Evolutionary conservation across 2,888 invertebrate species (phyloP).

Genomic region (Shargacucullia verbasci): DNA sequence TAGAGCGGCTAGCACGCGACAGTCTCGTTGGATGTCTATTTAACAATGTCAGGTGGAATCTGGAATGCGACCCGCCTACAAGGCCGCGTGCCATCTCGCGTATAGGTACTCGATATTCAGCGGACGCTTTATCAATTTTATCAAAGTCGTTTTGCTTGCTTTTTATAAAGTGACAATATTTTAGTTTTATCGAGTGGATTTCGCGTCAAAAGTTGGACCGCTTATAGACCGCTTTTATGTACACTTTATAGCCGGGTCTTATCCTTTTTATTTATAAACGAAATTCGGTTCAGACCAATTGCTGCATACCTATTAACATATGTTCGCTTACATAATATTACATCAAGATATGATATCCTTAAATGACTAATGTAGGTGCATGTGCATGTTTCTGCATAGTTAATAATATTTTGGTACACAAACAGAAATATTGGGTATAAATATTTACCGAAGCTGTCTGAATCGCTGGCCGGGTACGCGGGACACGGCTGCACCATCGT

Average conservation of each 20-base stretch:
- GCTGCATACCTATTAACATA: no score
- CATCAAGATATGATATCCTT: conserved; percentile 6
- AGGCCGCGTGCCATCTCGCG: conserved; percentile 77
- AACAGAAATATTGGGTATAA: conserved; percentile 16
- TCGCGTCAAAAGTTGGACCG: conserved; percentile 15
- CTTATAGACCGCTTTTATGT: neutral
- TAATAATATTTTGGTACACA: neutral
- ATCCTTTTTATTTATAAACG: neutral
- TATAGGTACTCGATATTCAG: conserved; percentile 60
- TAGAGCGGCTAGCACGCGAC: conserved; percentile 59
- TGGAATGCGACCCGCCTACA: conserved; percentile 87
- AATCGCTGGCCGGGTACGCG: conserved; percentile 84
- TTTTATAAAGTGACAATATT: conserved; percentile 32
- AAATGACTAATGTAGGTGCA: neutral
- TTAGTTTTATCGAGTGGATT: conserved; percentile 22
- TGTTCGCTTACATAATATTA: no score
- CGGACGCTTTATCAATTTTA: conserved; percentile 52
- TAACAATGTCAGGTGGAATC: conserved; percentile 84
- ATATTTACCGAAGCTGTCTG: conserved; percentile 88
- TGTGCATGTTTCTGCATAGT: neutral
- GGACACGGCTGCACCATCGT: conserved; percentile 95
- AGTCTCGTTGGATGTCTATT: conserved; percentile 60
- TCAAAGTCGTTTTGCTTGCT: conserved; percentile 44
- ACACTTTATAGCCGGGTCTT: neutral
- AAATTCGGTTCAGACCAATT: no score